Evolutionary conservation across 2,113 vertebrate genomes (phyloP), one percentile per base, ranked within the genome.

Genomic region (Euleptes europaea): DNA sequence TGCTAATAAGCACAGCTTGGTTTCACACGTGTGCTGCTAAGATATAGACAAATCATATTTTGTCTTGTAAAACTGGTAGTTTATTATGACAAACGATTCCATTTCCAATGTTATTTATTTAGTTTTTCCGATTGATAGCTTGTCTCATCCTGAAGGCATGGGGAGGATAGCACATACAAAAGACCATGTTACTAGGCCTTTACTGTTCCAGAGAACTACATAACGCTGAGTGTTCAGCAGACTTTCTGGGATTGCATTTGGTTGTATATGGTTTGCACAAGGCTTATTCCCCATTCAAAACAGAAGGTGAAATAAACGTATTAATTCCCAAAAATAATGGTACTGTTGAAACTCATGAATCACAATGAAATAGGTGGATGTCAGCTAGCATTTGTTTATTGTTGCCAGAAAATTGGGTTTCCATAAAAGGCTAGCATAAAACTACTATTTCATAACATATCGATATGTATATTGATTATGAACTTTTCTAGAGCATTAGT

Each of bases 401-500:
- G 40, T 51, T 60, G 83, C 15, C 26, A 7, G 40, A 63, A 3
- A 35, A 6, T 60, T 12, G 80, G 89, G 57, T 60, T 60, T 60
- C 17, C 21, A 60, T 60, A 60, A 60, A 23, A 60, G 67, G 71
- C 42, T 4, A 82, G 79, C 76, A 84, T 70, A 81, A 63, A 78
- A 63, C 63, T 7, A 12, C 69, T 47, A 89, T 84, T 65, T 44
- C 19, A 63, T 33, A 84, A n/a, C 88, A 84, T 82, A n/a, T n/a
- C n/a, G n/a, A 49, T 73, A 57, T 19, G 28, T 73, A 26, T 2
- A 31, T 35, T 44, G 47, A 65, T 57, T 5, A 44, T 26, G 80
- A 38, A 23, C 13, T 26, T 1, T 33, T 14, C 11, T 3, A 12
- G 72, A 67, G 57, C 57, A 82, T 83, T 72, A 66, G 51, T 81